Evolutionary conservation across 2,113 vertebrate species (phyloP), one percentile per base, ranked within the genome.

Genomic region (Phylloscopus trochilus): DNA sequence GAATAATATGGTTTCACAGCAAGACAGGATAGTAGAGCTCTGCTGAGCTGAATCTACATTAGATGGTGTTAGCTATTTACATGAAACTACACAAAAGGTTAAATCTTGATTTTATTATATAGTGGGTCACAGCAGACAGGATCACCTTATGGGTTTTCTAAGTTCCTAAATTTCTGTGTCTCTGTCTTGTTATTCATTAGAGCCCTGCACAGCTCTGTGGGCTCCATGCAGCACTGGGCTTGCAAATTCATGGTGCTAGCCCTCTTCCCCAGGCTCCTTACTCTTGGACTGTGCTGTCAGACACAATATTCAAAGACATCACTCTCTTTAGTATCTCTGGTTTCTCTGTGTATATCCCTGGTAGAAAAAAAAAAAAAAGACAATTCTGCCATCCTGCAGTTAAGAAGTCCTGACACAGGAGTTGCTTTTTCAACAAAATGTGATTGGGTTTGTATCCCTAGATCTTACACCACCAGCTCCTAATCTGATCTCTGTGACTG

Each of bases 101-200:
- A 95, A 96, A 96, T 81, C 64, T 87, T 96, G 93, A 72, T 96
- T 95, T 96, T 96, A 81, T 93, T 95, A 82, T 91, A 44, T 70
- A 51, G 26, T 64, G 17, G 81, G 74, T 93, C 77, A 82, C 46
- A 60, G 89, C 41, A 92, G 76, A 94, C 35, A 82, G 43, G 37
- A 70, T 90, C 63, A 82, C 31, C 28, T 58, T 59, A 66, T 17
- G 37, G 24, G 39, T 96, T 78, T 81, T 68, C 35, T 88, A 74
- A 69, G 44, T 82, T 64, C n/a, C 86, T 53, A 82, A 26, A 8
- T 56, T 92, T 90, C 58, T 47, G 81, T 92, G 58, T 79, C 53
- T 63, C 21, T 33, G 28, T 60, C 44, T 84, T 53, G 31, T 52
- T 81, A 63, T 49, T 89, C 66, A 44, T 53, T 62, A 77, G 46